Base-by-base conservation (phyloP, 2,888 invertebrate species). In the Hydrotaea diabolus region DNA sequence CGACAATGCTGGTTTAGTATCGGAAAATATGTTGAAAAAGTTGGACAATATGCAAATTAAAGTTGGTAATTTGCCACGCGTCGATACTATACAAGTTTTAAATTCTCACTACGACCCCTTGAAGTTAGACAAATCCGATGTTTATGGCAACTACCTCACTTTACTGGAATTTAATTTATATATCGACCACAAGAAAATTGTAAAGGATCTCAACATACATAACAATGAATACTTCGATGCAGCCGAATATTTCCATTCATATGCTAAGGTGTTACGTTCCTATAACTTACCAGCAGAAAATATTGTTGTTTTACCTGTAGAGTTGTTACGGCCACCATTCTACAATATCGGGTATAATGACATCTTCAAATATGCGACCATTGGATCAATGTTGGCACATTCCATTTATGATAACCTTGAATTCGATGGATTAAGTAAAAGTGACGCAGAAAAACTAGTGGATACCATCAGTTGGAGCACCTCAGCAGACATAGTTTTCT, bases 331-430 rank as follows among this genome's bases (percentile, higher is more conserved):
- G 11, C 73, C 57, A 13, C 86, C 86, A 31, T 73, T 85, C 26
- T 86, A 85, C 49, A 80, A 85, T 69, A 53, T 62, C 11, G 53
- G 73, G 0, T 57, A 80, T 17, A 55, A 77, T 21, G 73, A 77
- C 46, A 21, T 86, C 43, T 86, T 83, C 75, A 82, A 77, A 39
- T 85, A 77, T 46, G 86, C 86, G 59, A 49, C 73, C 13, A 5
- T 86, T 21, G 86, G 86, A 21, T 83, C 85, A n/a, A 71, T 82
- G 15, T 39, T 86, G 55, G 84, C 83, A 7, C 85, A 86, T 85
- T 1, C 66, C 71, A 36, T 85, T 84, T 64, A 80, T 15, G 13
- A 23, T 59, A 15, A 23, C 21, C 82, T 85, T 80, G 86, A 86
- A 43, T 62, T 83, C 19, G 77, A 66, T 49, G 9, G 39, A 4